These are phyloP conservation scores for Cistogaster globosa DNA, from an alignment of 2,888 invertebrate species.

Conservation along the genomic window DNA sequence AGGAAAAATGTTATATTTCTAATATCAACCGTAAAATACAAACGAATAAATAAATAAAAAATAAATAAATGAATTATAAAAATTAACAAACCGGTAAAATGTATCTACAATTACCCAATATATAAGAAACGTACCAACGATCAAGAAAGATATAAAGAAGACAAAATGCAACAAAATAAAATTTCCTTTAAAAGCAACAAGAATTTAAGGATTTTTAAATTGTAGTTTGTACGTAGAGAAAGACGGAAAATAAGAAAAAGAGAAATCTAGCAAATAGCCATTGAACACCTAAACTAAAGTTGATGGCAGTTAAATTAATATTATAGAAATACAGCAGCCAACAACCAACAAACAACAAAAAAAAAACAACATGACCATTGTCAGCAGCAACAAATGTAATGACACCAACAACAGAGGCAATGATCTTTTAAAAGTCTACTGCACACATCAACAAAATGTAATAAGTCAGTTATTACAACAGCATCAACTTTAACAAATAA, in stretches of 20 bases:
- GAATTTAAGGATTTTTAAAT: constrained; percentile 66
- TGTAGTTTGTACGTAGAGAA: constrained; percentile 41
- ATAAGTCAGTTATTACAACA: constrained; percentile 53
- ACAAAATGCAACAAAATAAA: constrained; percentile 42
- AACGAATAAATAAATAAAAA: constrained; percentile 3
- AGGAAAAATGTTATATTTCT: constrained; percentile 16
- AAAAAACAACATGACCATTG: constrained; percentile 58
- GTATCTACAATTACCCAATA: constrained; percentile 58
- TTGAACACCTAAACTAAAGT: not conserved
- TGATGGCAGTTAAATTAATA: constrained; percentile 27
- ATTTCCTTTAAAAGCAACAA: constrained; percentile 63
- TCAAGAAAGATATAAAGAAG: constrained; percentile 27
- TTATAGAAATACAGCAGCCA: constrained; percentile 32
- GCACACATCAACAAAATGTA: constrained; percentile 48
- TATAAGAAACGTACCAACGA: constrained; percentile 32
- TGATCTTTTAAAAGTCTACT: constrained; percentile 51
- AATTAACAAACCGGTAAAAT: constrained; percentile 51
- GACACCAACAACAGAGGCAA: constrained; percentile 58
- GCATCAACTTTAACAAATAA: constrained; percentile 34
- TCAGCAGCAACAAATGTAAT: constrained; percentile 55
- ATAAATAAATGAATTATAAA: constrained; percentile 8
- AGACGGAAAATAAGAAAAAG: constrained; percentile 4
- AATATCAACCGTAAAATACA: constrained; percentile 26
- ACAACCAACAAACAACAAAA: constrained; percentile 9
- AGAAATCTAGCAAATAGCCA: constrained; percentile 18